Evolutionary conservation across 2,113 vertebrate species (phyloP), one percentile per base, ranked within the genome.

Genomic region (Egretta garzetta): DNA sequence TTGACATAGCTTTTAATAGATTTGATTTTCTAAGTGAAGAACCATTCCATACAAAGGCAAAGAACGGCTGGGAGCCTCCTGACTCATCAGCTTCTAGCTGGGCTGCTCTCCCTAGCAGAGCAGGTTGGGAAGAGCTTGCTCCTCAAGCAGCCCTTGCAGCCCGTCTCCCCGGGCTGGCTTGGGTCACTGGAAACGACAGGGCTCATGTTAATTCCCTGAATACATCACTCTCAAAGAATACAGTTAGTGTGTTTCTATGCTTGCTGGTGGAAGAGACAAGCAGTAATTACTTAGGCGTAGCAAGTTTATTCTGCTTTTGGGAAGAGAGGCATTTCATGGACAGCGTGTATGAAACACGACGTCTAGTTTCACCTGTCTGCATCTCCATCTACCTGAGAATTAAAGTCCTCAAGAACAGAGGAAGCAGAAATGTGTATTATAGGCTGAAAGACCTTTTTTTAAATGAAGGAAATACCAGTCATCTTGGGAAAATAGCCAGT

Each of bases 31-130:
- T 55, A 0, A 37, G 41, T 55, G 55, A 50, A 90, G 55, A 84
- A 37, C 66, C 16, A 4, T 32, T 53, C 23, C 77, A 19, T 10
- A 35, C 76, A 87, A 67, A 92, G 79, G 85, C 88, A 83, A 47
- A 53, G 83, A 80, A 15, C 20, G 7, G 55, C 53, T 56, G 90
- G 92, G 90, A 82, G 88, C 75, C 90, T 82, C 85, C 95, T 86
- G 94, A 50, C 79, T 90, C 93, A 62, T 76, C 74, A 90, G 90
- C 85, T 76, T 52, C 84, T 17, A 3, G 55, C 56, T 86, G 87
- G 50, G 74, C 74, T 83, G 12, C 6, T 59, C 66, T 52, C 73
- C 63, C 56, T 37, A 13, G 30, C 88, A 52, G 75, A 28, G 71
- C 33, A 66, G 95, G 58, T 86, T 85, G 66, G 52, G 50, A 75